A percentile compares a stretch with the other conserved stretches of the same genome.
phyloP scores from a whole-genome alignment of 2,113 vertebrate genomes.

The Pygoscelis antarcticus region DNA sequence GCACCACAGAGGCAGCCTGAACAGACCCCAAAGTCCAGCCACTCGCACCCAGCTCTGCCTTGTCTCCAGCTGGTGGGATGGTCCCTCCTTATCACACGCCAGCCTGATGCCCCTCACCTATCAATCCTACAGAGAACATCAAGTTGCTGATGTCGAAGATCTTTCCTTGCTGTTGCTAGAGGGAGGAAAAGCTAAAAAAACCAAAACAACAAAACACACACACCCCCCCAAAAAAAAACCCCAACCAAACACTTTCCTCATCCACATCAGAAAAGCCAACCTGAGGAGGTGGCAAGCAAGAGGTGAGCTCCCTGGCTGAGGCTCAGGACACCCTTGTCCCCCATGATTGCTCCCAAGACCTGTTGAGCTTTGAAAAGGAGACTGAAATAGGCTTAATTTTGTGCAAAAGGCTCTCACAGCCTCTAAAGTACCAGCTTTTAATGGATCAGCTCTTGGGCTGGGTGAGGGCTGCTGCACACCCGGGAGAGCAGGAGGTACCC shows the following conservation, averaged over 20 bases:
- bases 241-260: neutral
- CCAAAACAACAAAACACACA: no score
- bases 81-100: neutral
- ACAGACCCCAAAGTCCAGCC: neutral
- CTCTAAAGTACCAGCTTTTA: neutral
- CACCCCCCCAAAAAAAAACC: no score
- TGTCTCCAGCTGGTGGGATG: neutral
- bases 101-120: neutral
- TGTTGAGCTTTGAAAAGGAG: neutral
- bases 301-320: neutral
- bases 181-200: neutral
- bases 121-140: neutral
- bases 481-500: neutral
- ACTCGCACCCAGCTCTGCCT: neutral
- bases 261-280: neutral
- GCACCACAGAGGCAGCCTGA: neutral
- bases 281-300: neutral
- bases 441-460: neutral
- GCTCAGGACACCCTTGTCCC: neutral
- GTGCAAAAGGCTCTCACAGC: neutral
- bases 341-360: neutral
- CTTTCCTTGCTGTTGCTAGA: neutral
- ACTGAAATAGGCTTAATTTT: neutral
- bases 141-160: neutral
- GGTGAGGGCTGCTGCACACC: neutral